Evolutionary conservation across 1,140 invertebrate species (phyloP), one percentile per base, ranked within the genome.

Genomic region (Sinonovacula constricta): DNA sequence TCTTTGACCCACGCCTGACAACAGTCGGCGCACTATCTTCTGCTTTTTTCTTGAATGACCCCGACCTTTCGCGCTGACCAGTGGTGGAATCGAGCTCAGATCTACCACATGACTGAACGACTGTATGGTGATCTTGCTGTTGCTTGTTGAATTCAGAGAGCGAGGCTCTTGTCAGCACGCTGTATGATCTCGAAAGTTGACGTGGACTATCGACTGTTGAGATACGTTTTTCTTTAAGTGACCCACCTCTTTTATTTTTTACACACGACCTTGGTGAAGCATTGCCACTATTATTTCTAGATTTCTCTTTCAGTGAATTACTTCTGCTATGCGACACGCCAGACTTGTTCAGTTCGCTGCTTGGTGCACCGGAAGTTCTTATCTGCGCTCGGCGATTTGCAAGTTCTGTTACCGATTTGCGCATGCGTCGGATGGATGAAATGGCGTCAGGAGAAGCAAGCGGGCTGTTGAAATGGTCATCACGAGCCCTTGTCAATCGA

Each of bases 341-440:
- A n/a, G 74, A 34, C 14, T 63, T 15, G 5, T n/a, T 45, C 30
- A 36, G 30, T 18, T 67, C 63, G 24, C 24, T 28, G 34, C 63
- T 77, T 51, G 30, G 26, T n/a, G n/a, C n/a, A n/a, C n/a, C n/a
- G n/a, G n/a, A n/a, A n/a, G n/a, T n/a, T 54, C 65, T 74, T 30
- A 59, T 39, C 4, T 49, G 28, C 18, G 60, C 22, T 45, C 39
- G 67, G 3, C 36, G 34, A 14, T 77, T 63, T 18, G 65, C 14
- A 67, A 67, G 74, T 26, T 57, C 62, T 3, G 49, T 36, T 5
- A 68, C 65, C 10, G 63, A 68, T 39, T 68, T 77, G 24, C 74
- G 63, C 63, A 68, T 67, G 26, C 74, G 63, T 26, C 74, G 30
- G 2, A 77, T 65, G 3, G 74, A 77, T 24, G 74, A 77, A 28